These are phyloP conservation scores for Gymnothorax reevesii DNA, from an alignment of 2,797 vertebrate genomes.

Conservation along the genomic window DNA sequence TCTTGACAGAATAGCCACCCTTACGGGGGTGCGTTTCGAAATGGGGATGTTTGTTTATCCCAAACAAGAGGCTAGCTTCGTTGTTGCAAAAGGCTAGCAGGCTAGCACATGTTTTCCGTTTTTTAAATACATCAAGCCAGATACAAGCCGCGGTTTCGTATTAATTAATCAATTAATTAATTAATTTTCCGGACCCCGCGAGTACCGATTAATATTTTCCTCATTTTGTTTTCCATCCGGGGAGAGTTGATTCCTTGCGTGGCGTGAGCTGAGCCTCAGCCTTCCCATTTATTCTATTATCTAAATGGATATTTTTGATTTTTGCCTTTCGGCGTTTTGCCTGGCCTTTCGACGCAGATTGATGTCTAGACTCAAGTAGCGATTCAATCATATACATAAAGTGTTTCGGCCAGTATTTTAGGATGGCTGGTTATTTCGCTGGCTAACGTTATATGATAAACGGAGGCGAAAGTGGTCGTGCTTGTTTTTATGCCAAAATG, in stretches of 20 bases:
- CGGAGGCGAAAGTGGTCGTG: conserved; percentile 19
- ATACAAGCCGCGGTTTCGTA: conserved; percentile 17
- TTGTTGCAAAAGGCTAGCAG: conserved; percentile 19
- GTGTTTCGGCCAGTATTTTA: conserved; percentile 13
- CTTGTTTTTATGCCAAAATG: conserved; percentile 24
- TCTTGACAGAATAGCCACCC: conserved; percentile 5
- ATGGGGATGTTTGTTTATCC: conserved; percentile 13
- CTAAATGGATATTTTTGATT: background rate
- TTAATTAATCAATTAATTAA: conserved; percentile 46
- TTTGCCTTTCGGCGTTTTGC: background rate
- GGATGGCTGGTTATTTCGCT: background rate
- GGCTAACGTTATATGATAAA: conserved; percentile 8
- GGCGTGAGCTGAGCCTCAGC: conserved; percentile 10
- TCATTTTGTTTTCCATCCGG: background rate
- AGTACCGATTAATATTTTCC: conserved; percentile 27
- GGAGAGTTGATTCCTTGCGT: background rate
- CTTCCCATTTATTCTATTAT: conserved; percentile 6
- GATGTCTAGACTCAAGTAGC: background rate
- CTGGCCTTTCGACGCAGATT: conserved; percentile 12
- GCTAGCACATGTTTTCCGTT: conserved; percentile 17
- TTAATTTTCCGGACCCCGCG: conserved; percentile 42
- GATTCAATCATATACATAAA: background rate
- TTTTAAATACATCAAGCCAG: conserved; percentile 18
- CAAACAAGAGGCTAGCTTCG: conserved; percentile 7
- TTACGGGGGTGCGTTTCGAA: conserved; percentile 31